Base-by-base conservation (phyloP, 1,140 invertebrate species). In the Sarcophaga peregrina region DNA sequence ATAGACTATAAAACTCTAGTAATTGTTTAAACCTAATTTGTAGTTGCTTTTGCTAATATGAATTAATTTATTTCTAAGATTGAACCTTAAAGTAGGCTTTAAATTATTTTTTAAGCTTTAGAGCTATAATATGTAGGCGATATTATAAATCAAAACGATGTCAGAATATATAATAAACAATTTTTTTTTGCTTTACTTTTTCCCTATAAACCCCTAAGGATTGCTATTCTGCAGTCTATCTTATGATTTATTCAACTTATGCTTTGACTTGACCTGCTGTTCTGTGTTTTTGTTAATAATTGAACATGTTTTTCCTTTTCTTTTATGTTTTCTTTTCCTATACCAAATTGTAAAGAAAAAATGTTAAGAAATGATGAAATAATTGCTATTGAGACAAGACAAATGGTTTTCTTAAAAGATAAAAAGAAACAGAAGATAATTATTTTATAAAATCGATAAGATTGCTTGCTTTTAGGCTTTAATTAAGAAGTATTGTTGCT, bases 131-230 rank as follows among this genome's bases (percentile, higher is more conserved):
- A n/a, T n/a, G 13, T 58, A 58, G 54, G 15, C n/a, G 15, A 7
- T 37, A 74, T 47, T 37, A 74, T 74, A 74, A 74, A 74, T 74
- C 73, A 74, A 74, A 74, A 74, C 73, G 73, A 46, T 74, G 37
- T 46, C 25, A 37, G 73, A 74, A 74, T 74, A 74, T 74, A 46
- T 74, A 74, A 74, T 74, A 46, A 25, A 37, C 1, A 45, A 11
- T 15, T 73, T 11, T 72, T 72, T 10, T 54, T 15, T 58, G 7
- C 13, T 58, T 37, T 37, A 2, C n/a, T 58, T n/a, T n/a, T 58
- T 5, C 54, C 3, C 1, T 37, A 37, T 37, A 37, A 37, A 37
- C 25, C 25, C 25, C 54, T n/a, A n/a, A 20, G 25, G 17, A 10
- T 73, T 68, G 52, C 15, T 54, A 54, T 54, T 58, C 15, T 74